Evolutionary conservation across 2,797 vertebrate species (phyloP).

Genomic region (Lagodon rhomboides): DNA sequence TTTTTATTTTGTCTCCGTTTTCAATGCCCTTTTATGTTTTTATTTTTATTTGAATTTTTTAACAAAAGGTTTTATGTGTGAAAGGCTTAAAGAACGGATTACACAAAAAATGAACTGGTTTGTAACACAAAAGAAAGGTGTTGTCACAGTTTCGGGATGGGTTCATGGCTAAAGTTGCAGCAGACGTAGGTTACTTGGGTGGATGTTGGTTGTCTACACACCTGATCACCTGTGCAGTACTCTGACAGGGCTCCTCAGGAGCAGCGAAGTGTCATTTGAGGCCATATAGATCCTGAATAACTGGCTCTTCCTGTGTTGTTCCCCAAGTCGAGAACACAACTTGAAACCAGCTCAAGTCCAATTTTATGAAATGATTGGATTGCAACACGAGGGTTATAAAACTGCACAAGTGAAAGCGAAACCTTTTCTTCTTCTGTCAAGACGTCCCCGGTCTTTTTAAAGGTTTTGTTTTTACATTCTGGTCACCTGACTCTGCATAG

Average conservation of each 20-base stretch:
- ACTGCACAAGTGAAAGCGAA: constrained; percentile 48
- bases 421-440: not conserved
- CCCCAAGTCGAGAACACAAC: constrained; percentile 53
- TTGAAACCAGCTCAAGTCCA: constrained; percentile 44
- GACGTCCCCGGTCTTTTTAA: not conserved
- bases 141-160: constrained; percentile 6
- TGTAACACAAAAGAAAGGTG: constrained; percentile 16
- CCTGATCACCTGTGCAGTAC: constrained; percentile 35
- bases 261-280: constrained; percentile 39
- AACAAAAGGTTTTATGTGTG: constrained; percentile 69
- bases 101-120: constrained; percentile 33
- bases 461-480: constrained; percentile 24
- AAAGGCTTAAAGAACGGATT: constrained; percentile 50
- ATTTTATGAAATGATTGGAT: constrained; percentile 42
- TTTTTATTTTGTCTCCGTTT: constrained; percentile 66
- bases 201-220: constrained; percentile 31
- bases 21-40: constrained; percentile 64
- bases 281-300: constrained; percentile 66
- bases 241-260: constrained; percentile 37
- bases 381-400: constrained; percentile 36
- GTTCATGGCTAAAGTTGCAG: constrained; percentile 30
- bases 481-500: constrained; percentile 49
- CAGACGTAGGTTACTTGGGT: constrained; percentile 13
- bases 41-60: constrained; percentile 67
- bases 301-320: constrained; percentile 57